Evolutionary conservation across 2,113 vertebrate species (phyloP).

Genomic region (Syrmaticus mikado): DNA sequence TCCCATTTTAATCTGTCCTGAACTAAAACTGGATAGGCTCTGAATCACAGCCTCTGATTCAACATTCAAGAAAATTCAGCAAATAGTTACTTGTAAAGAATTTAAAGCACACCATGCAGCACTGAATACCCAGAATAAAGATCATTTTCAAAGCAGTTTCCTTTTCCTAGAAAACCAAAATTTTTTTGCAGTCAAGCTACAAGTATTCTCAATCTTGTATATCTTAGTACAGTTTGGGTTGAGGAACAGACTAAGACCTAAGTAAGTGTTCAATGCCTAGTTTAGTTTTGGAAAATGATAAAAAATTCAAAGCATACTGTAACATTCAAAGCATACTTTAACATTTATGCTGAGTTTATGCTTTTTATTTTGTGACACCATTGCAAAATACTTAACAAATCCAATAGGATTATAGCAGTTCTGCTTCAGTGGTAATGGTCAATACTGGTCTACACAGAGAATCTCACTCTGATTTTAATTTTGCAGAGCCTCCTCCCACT

Average conservation of each 20-base stretch:
- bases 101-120: background rate
- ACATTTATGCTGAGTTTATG: background rate
- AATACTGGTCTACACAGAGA: background rate
- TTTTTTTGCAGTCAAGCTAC: background rate
- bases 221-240: background rate
- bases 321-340: background rate
- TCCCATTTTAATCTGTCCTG: background rate
- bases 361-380: background rate
- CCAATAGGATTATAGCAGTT: background rate
- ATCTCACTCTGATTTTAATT: background rate
- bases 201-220: background rate
- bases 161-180: background rate
- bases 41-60: background rate
- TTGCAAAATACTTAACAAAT: background rate
- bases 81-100: background rate
- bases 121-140: background rate
- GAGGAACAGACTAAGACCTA: background rate
- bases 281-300: background rate
- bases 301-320: background rate
- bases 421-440: background rate
- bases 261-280: background rate
- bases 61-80: conserved; percentile 6
- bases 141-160: background rate
- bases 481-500: background rate
- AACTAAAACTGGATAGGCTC: background rate